A percentile compares a stretch with the other conserved stretches of the same genome.
Evolutionary conservation across 2,888 invertebrate genomes (phyloP).

Genomic region (Cosmia pyralina): DNA sequence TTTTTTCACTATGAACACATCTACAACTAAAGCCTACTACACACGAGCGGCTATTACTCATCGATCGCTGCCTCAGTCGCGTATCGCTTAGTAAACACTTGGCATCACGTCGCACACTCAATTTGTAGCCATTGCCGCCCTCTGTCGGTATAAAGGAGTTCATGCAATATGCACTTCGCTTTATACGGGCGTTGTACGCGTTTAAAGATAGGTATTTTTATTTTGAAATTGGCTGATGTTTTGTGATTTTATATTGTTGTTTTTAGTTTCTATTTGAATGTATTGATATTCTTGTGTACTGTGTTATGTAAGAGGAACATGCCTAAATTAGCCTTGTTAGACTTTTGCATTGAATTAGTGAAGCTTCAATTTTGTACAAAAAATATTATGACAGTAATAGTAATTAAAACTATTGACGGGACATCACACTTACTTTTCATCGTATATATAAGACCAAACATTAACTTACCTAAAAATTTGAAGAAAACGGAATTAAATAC

Average conservation of each 20-base stretch:
- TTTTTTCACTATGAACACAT: slow-evolving; percentile 3
- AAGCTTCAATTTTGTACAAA: no score
- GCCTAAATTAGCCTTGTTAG: no score
- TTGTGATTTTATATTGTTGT: slow-evolving; percentile 24
- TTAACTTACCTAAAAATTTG: not conserved
- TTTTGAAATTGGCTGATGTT: slow-evolving; percentile 51
- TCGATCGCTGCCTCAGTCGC: slow-evolving; percentile 66
- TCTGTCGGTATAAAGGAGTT: slow-evolving; percentile 70
- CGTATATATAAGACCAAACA: no score
- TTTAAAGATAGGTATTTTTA: slow-evolving; percentile 40
- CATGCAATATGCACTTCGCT: slow-evolving; percentile 68
- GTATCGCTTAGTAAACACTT: slow-evolving; percentile 76
- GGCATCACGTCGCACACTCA: slow-evolving; percentile 73
- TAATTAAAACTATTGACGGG: no score
- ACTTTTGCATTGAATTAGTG: no score
- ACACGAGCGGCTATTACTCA: slow-evolving; percentile 67
- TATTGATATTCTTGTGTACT: not conserved
- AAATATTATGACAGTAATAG: no score
- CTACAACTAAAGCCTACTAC: slow-evolving; percentile 53
- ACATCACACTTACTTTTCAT: no score
- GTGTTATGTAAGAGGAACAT: not conserved
- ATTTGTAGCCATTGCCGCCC: slow-evolving; percentile 77
- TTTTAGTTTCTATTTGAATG: not conserved
- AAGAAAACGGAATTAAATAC: not conserved
- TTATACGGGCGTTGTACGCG: slow-evolving; percentile 52